Evolutionary conservation across 2,888 invertebrate species (phyloP), one percentile per base, ranked within the genome.

Genomic region (Drosophila cognata): DNA sequence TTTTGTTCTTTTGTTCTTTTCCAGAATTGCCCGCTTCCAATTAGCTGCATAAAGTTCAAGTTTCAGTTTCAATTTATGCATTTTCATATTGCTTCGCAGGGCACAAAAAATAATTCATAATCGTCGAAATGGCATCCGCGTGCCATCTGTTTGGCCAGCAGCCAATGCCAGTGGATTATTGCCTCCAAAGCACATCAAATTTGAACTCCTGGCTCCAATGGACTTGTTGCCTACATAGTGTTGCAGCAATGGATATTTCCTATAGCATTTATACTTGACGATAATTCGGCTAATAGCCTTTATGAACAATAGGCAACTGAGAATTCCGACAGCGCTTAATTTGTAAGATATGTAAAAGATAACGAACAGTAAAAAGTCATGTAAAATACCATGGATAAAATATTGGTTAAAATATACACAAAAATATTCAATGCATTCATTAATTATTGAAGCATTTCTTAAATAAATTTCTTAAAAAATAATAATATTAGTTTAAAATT

Each of bases 111-210:
- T 84, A 84, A 85, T 89, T 89, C 88, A 89, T 87, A 84, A 79
- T 81, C 73, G 63, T 65, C 61, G 73, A 70, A 84, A 84, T 87
- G 74, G 76, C 78, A 87, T 89, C 88, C 88, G 84, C 81, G 68
- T 75, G 71, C 71, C 81, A 81, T 76, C 71, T 76, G 79, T 79
- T 89, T 84, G 84, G 84, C 89, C 66, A 7, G 29, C 56, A 73
- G 89, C 84, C 84, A 84, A 87, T 71, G 74, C 82, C 89, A 89
- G 77, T 70, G 76, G 82, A 84, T 87, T 88, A 84, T 89, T 74
- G 68, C 74, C 77, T 69, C 48, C 41, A 46, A 68, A 66, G 50
- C 58, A 56, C 31, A 55, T 58, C 61, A 61, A 66, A 68, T 56
- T 28, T 62, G 46, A 55, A 55, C 70, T 58, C 21, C 21, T 28